Evolutionary conservation across 2,113 vertebrate species (phyloP), one percentile per base, ranked within the genome.

Genomic region (Spilogale gracilis): DNA sequence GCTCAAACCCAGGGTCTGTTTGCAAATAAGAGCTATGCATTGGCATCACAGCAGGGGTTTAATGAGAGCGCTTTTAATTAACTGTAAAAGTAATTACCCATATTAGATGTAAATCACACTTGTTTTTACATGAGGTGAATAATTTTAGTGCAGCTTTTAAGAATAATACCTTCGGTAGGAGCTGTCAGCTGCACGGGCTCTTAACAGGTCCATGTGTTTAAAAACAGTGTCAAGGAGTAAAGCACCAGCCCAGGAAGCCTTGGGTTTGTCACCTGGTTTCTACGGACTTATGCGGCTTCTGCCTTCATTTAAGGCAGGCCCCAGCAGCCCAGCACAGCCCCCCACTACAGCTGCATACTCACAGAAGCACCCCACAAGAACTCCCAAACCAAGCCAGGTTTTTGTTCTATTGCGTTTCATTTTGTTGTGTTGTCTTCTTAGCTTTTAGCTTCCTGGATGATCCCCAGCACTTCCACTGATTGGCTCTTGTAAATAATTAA

Each of bases 41-140:
- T 54, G 95, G 95, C 89, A 89, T 79, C 91, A 67, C 50, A 43
- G 87, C 43, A 78, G 96, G 96, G 83, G 90, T 17, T 96, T 93
- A 94, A 85, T 94, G 89, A 76, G 88, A 80, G 21, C 10, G n/a
- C 52, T 83, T 96, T 92, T 97, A 95, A 97, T 96, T 90, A 93
- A 79, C 95, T 97, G 96, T 84, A 97, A 97, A 97, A 97, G 87
- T 98, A 98, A 97, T 98, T 98, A 98, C 95, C 97, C 96, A 61
- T 82, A 97, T 69, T 96, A 97, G 96, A 98, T 97, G 98, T 96
- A 88, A 97, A 63, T 89, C 52, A 61, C 80, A 3, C n/a, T 60
- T 95, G 43, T 88, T 96, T 84, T 94, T 88, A 97, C 97, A 97
- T 48, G 95, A 98, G 91, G 73, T 74, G 98, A 95, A 97, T 38